Evolutionary conservation across 2,888 invertebrate species (phyloP).

Genomic region (Metellina segmentata): DNA sequence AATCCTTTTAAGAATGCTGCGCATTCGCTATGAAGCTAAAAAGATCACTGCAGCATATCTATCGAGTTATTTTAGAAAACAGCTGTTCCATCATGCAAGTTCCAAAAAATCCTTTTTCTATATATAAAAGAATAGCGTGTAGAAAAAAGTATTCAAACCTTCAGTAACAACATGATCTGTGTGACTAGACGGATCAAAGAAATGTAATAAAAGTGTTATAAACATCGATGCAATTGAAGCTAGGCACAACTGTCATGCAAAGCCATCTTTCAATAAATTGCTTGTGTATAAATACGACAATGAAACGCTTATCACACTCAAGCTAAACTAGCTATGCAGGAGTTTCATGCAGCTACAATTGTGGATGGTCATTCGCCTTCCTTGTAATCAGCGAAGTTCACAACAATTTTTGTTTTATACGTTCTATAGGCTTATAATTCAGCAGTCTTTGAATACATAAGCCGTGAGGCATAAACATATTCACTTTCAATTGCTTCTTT

Average conservation of each 20-base stretch:
- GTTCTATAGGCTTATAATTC: too few species aligned
- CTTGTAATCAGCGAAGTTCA: too few species aligned
- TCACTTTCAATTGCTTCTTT: too few species aligned
- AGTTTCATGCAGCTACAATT: too few species aligned
- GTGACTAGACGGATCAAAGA: conserved; percentile 1
- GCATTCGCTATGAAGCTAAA: too few species aligned
- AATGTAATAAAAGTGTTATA: conserved; percentile 1
- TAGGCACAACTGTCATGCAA: conserved; percentile 1
- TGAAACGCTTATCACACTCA: conserved; percentile 15
- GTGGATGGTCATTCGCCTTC: too few species aligned
- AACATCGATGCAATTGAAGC: conserved; percentile 12
- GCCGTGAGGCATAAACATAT: too few species aligned
- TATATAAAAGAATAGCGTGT: neutral
- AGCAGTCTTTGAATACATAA: too few species aligned
- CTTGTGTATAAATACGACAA: neutral
- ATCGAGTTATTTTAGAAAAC: conserved; percentile 1
- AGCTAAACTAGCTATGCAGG: neutral
- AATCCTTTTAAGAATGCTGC: too few species aligned
- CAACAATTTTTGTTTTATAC: too few species aligned
- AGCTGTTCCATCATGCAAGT: neutral
- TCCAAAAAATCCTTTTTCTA: conserved; percentile 5
- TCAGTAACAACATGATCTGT: neutral
- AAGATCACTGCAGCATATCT: neutral
- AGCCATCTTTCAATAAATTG: neutral
- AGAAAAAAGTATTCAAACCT: conserved; percentile 16